phyloP scores from a whole-genome alignment of 2,113 vertebrate species.

The Pygoscelis antarcticus region DNA sequence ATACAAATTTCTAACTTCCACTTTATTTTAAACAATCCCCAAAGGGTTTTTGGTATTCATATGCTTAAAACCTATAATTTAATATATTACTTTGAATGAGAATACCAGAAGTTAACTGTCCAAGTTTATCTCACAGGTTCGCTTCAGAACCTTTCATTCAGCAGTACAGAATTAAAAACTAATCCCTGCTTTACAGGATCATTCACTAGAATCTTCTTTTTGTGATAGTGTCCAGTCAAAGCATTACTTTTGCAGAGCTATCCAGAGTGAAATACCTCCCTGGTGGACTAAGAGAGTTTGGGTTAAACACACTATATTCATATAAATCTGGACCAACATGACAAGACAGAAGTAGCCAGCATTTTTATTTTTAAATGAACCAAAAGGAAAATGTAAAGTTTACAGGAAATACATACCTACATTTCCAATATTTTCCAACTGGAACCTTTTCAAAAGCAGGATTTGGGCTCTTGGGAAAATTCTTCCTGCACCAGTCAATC shows the following conservation, averaged over 20 bases:
- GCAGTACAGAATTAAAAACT: neutral
- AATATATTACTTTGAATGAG: neutral
- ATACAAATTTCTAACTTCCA: neutral
- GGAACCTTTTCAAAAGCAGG: conserved; percentile 92
- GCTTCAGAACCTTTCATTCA: neutral
- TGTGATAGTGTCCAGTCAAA: neutral
- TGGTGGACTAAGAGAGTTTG: neutral
- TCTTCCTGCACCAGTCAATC: conserved; percentile 97
- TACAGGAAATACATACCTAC: conserved; percentile 81
- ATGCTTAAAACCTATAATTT: neutral
- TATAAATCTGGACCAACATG: neutral
- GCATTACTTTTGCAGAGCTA: neutral
- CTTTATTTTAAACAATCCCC: neutral
- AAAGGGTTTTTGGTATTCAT: neutral
- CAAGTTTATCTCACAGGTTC: neutral
- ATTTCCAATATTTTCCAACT: conserved; percentile 92
- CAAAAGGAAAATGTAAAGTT: neutral
- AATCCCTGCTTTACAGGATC: neutral
- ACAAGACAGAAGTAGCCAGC: neutral
- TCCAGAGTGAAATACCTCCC: neutral
- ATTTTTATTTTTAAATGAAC: neutral
- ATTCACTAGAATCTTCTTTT: neutral
- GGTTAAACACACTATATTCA: neutral
- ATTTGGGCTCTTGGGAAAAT: conserved; percentile 91
- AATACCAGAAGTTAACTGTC: neutral